Evolutionary conservation across 37 sponge, comb jelly and placozoan genomes (phyloP), one percentile per base, ranked within the genome.

Genomic region (Diacarnus erythraeanus): DNA sequence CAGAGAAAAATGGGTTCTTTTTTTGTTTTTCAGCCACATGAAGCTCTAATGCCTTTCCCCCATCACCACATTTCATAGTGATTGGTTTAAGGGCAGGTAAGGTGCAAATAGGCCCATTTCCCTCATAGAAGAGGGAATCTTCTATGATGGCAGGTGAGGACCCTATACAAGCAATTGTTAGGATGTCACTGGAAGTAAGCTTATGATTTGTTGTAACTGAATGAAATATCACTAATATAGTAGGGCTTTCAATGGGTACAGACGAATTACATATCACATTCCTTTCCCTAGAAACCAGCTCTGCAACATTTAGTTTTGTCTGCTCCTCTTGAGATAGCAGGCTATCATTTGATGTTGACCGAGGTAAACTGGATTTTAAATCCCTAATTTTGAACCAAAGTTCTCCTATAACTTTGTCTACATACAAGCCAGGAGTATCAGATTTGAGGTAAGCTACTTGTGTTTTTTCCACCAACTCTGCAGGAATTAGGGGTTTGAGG

Each of bases 111-210:
- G 9, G 30, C 2, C 43, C 51, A 35, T 36, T 59, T 23, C 35
- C 35, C 9, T 78, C 51, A 6, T 78, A 29, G 22, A 78, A 38
- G 2, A 78, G 44, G 1, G 67, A 40, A 65, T 42, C 67, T 20
- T 38, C 47, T 27, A 36, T 39, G 26, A 78, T 41, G 4, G 39
- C 78, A 8, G 35, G 31, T 3, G 5, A 43, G 6, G 26, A 37
- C 30, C 78, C 78, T 20, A 78, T 78, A 26, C 78, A 44, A 21
- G 78, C 78, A 9, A 78, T 10, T 3, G 64, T 36, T 9, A 5
- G n/a, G 0, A 78, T 42, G 22, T 66, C 30, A 18, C 29, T 39
- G 30, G 26, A 3, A 27, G 47, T 26, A 2, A 65, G 78, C 31
- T n/a, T n/a, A n/a, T n/a, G n/a, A n/a, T n/a, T n/a, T 12, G 51